Evolutionary conservation across 1,140 invertebrate genomes (phyloP).

Genomic region (Lepidurus arcticus): DNA sequence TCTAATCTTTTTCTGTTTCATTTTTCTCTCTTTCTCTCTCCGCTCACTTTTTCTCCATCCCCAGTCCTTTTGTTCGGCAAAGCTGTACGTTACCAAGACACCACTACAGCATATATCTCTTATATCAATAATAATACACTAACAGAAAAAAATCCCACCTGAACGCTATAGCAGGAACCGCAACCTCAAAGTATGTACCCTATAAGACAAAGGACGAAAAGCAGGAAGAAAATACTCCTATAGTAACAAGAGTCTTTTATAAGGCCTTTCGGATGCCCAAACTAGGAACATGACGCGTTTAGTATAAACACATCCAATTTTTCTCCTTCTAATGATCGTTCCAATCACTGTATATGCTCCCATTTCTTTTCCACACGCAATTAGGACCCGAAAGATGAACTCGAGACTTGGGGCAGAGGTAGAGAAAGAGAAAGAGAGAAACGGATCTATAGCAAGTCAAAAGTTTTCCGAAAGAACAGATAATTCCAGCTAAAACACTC

Average conservation of each 20-base stretch:
- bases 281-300: too few relatives aligned
- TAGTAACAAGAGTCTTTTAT: too few relatives aligned
- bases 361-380: too few relatives aligned
- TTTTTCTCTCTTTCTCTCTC: neutral
- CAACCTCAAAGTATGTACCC: too few relatives aligned
- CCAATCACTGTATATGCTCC: neutral
- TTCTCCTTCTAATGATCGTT: neutral
- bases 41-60: neutral
- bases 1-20: neutral
- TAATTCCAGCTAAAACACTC: neutral
- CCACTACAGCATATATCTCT: neutral
- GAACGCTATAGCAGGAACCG: too few relatives aligned
- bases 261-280: too few relatives aligned
- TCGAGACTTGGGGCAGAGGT: neutral
- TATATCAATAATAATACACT: neutral
- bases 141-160: too few relatives aligned
- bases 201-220: too few relatives aligned
- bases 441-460: too few relatives aligned
- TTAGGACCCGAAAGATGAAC: neutral
- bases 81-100: slow-evolving; percentile 8
- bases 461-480: too few relatives aligned
- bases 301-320: too few relatives aligned
- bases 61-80: neutral
- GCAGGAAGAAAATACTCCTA: too few relatives aligned
- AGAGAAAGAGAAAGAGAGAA: neutral